phyloP scores from a whole-genome alignment of 2,888 invertebrate genomes.

The Caenorhabditis sulstoni region DNA sequence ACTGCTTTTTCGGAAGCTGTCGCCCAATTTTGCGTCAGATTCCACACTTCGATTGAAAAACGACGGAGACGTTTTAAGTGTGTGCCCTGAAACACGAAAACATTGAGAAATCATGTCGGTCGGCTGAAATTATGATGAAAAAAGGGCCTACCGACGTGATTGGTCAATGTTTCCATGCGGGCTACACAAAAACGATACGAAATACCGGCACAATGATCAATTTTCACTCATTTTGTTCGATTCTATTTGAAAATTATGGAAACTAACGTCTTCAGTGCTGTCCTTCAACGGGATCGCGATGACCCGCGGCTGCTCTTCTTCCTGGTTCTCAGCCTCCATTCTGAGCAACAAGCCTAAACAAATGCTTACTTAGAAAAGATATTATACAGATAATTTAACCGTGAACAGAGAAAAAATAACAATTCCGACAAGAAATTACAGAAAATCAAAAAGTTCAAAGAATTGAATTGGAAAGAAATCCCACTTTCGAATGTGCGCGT shows the following conservation, averaged over 20 bases:
- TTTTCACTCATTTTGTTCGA: background rate
- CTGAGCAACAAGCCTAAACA: background rate
- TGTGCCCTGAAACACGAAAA: slow-evolving; percentile 58
- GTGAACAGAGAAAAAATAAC: background rate
- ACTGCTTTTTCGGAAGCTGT: slow-evolving; percentile 49
- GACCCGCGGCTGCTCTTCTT: slow-evolving; percentile 20
- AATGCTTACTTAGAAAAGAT: background rate
- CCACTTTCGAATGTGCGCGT: slow-evolving; percentile 18
- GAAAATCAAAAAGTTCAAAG: background rate
- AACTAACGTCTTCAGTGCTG: slow-evolving; percentile 73
- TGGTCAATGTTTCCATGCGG: slow-evolving; percentile 15
- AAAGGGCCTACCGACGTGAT: slow-evolving; percentile 44
- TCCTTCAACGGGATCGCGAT: slow-evolving; percentile 74
- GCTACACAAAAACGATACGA: background rate
- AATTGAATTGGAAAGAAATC: background rate
- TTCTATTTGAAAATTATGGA: background rate
- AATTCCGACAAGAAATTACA: background rate
- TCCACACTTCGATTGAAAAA: slow-evolving; percentile 72
- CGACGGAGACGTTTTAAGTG: slow-evolving; percentile 63
- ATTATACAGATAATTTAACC: background rate
- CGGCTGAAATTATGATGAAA: slow-evolving; percentile 25
- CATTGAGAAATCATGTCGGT: slow-evolving; percentile 50
- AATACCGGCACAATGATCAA: slow-evolving; percentile 23
- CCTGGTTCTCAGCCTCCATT: background rate
- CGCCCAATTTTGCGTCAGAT: slow-evolving; percentile 70